phyloP scores from a whole-genome alignment of 2,888 invertebrate species.

The Arge pagana region DNA sequence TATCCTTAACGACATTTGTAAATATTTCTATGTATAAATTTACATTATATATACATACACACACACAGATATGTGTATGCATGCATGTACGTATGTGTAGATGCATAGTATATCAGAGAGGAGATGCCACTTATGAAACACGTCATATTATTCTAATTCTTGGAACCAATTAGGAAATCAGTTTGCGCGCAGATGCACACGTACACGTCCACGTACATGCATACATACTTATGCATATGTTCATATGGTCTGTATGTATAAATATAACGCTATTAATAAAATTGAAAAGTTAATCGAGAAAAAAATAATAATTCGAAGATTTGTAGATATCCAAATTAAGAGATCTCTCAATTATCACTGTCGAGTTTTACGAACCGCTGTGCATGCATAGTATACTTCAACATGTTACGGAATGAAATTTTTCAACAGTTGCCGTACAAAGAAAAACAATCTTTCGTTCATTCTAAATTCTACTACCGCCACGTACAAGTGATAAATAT shows the following conservation, averaged over 20 bases:
- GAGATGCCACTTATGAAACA: constrained; percentile 15
- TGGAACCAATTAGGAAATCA: constrained; percentile 1
- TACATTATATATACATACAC: background rate
- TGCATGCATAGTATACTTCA: background rate
- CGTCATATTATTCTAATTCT: constrained; percentile 16
- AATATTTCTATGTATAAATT: constrained; percentile 13
- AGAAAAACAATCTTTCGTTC: no score
- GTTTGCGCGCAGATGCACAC: constrained; percentile 5
- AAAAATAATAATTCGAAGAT: background rate
- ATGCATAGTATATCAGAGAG: constrained; percentile 8
- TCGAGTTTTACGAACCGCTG: constrained; percentile 1
- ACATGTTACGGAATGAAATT: background rate
- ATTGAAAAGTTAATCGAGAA: background rate
- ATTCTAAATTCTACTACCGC: no score
- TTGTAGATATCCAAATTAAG: background rate
- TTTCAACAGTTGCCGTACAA: background rate
- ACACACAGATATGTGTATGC: constrained; percentile 11
- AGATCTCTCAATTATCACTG: background rate
- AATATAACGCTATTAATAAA: constrained; percentile 3
- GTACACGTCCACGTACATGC: constrained; percentile 3
- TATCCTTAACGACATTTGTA: constrained; percentile 7
- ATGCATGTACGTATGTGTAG: background rate
- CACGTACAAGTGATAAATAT: no score
- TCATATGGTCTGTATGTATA: constrained; percentile 9
- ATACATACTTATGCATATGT: constrained; percentile 11